Base-by-base conservation (phyloP, 2,797 vertebrate genomes). In the Diplodus sargus region DNA sequence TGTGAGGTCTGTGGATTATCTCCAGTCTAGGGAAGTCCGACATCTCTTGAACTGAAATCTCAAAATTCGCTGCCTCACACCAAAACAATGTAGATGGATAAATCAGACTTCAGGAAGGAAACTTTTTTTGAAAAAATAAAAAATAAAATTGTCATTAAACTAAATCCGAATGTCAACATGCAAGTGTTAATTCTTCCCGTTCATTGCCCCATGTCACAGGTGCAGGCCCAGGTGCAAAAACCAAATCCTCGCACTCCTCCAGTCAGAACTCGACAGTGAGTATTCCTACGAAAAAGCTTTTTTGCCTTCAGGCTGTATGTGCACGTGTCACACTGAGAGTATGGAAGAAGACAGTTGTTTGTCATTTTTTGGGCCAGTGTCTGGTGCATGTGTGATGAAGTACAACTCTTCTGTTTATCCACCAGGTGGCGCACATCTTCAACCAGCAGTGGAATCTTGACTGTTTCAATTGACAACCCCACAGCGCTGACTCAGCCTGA, bases 401-500 rank as follows among this genome's bases (percentile, higher is more conserved):
- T 20, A n/a, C 23, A 74, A 15, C 3, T 16, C 43, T 34, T 68
- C 15, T 68, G 11, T 83, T 74, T 86, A 5, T 85, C 93, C 93
- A 95, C 91, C 89, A 99, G 98, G 82, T 98, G 97, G 97, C 96
- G 96, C 76, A 96, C 97, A 81, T 96, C 96, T 0, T 92, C 96
- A 82, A 95, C 94, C 45, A 96, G 74, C 86, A 96, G 93, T 84
- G 97, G 98, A 20, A 96, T 98, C 86, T 88, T 99, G 82, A 99
- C 97, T 0, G 95, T 99, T 30, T 99, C 97, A 2, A 98, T 99
- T 82, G 97, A 99, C 91, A 99, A 99, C 85, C 97, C 98, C 45
- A 90, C 93, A 72, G 95, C 95, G 76, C 94, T 91, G 86, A 95
- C 94, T 49, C 95, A 95, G 69, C 96, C 97, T 0, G 90, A 97